Evolutionary conservation across 2,888 invertebrate species (phyloP).

Genomic region (Pyrochroa serraticornis): DNA sequence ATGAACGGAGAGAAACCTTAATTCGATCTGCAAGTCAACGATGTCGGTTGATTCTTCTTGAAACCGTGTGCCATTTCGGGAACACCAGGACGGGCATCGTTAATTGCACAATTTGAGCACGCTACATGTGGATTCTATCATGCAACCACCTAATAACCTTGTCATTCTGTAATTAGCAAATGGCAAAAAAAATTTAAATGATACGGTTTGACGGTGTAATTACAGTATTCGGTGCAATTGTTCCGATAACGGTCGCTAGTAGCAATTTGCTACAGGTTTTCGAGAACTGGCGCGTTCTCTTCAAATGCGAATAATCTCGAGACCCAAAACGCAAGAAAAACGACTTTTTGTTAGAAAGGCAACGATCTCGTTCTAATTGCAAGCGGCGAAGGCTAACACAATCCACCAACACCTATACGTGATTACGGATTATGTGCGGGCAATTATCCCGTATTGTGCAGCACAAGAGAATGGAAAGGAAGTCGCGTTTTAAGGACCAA

Average conservation of each 20-base stretch:
- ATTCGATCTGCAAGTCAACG: slow-evolving; percentile 10
- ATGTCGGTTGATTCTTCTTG: neutral
- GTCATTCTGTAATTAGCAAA: slow-evolving; percentile 19
- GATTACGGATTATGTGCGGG: too few relatives aligned
- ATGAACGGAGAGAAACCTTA: slow-evolving; percentile 5
- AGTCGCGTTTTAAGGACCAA: too few relatives aligned
- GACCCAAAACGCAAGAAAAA: too few relatives aligned
- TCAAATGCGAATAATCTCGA: too few relatives aligned
- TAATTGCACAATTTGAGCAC: slow-evolving; percentile 24
- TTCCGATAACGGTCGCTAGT: neutral
- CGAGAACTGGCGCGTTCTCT: too few relatives aligned
- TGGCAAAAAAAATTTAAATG: slow-evolving; percentile 4
- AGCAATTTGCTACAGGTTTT: too few relatives aligned
- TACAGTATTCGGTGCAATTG: neutral
- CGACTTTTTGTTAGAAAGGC: too few relatives aligned
- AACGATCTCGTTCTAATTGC: too few relatives aligned
- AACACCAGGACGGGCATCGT: slow-evolving; percentile 7
- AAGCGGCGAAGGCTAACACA: too few relatives aligned
- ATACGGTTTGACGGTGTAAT: neutral
- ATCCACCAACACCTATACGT: too few relatives aligned
- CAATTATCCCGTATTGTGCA: too few relatives aligned
- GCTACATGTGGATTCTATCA: slow-evolving; percentile 18
- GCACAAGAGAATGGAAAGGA: too few relatives aligned
- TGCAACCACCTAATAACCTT: slow-evolving; percentile 23
- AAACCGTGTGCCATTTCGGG: slow-evolving; percentile 15